phyloP scores from a whole-genome alignment of 2,888 invertebrate species.

The Nomada flava region DNA sequence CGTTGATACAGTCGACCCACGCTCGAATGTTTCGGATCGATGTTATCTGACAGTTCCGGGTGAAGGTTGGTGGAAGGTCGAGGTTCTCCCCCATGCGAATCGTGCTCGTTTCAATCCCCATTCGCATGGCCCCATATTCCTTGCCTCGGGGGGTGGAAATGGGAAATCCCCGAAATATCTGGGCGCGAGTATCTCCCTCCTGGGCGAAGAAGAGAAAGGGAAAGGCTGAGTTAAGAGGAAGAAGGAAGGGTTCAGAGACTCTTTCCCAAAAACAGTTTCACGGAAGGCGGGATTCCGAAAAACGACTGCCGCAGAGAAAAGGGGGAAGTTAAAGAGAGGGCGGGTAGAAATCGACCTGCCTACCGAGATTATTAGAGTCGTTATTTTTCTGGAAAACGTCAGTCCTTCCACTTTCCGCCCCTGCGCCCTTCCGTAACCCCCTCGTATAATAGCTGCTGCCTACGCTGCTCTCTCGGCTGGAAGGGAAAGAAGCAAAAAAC shows the following conservation, averaged over 20 bases:
- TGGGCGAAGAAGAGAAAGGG: slow-evolving; percentile 55
- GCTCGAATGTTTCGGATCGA: slow-evolving; percentile 77
- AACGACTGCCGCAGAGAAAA: slow-evolving; percentile 56
- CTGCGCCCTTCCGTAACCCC: slow-evolving; percentile 7
- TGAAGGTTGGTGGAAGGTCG: slow-evolving; percentile 78
- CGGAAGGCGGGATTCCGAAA: slow-evolving; percentile 68
- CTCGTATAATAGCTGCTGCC: slow-evolving; percentile 62
- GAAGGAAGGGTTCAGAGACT: slow-evolving; percentile 34
- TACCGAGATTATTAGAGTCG: slow-evolving; percentile 77
- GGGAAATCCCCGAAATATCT: slow-evolving; percentile 77
- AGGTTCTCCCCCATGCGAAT: slow-evolving; percentile 76
- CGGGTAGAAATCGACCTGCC: slow-evolving; percentile 68
- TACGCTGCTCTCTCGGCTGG: slow-evolving; percentile 49
- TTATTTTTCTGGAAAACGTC: slow-evolving; percentile 75
- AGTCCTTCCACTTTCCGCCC: slow-evolving; percentile 29
- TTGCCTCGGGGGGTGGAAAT: slow-evolving; percentile 75
- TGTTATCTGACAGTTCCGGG: slow-evolving; percentile 77
- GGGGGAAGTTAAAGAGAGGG: slow-evolving; percentile 56
- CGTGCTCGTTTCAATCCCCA: slow-evolving; percentile 74
- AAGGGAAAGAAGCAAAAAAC: slow-evolving; percentile 46
- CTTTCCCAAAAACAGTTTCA: slow-evolving; percentile 70
- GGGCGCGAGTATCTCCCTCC: slow-evolving; percentile 70
- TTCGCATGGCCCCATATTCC: slow-evolving; percentile 71
- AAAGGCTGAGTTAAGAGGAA: slow-evolving; percentile 25
- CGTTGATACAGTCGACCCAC: slow-evolving; percentile 70